Evolutionary conservation across 2,888 invertebrate species (phyloP).

Genomic region (Meiosimyza decipiens): DNA sequence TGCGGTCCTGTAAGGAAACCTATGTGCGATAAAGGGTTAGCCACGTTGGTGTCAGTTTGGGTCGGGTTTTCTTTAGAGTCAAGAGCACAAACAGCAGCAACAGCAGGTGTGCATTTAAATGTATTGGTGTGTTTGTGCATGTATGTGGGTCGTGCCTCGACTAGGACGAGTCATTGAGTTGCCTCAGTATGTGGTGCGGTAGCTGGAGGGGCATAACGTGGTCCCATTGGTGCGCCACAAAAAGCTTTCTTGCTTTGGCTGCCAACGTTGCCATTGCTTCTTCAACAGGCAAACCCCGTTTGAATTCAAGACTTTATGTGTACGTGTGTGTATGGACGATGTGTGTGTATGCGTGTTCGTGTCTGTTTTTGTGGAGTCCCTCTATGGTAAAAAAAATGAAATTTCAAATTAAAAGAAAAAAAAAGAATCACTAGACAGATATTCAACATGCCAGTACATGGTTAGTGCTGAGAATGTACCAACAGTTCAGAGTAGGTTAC

Average conservation of each 20-base stretch:
- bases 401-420: constrained; percentile 5
- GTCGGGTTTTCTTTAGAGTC: constrained; percentile 50
- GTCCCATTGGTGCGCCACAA: constrained; percentile 69
- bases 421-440: constrained; percentile 26
- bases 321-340: constrained; percentile 1
- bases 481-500: not conserved
- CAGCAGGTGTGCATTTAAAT: constrained; percentile 30
- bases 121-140: constrained; percentile 34
- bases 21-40: constrained; percentile 69
- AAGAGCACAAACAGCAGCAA: constrained; percentile 25
- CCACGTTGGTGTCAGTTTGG: constrained; percentile 66
- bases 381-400: constrained; percentile 17
- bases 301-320: constrained; percentile 24
- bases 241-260: constrained; percentile 64
- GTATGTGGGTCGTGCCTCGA: constrained; percentile 38
- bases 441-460: constrained; percentile 32
- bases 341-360: constrained; percentile 22
- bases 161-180: constrained; percentile 20
- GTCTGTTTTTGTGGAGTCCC: constrained; percentile 9
- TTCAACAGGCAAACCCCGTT: constrained; percentile 22
- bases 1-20: constrained; percentile 69
- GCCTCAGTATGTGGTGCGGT: constrained; percentile 38
- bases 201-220: constrained; percentile 66
- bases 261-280: constrained; percentile 28
- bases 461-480: constrained; percentile 1